Conservation (phyloP, 2,113 vertebrate genomes). For the Suricata suricatta region DNA sequence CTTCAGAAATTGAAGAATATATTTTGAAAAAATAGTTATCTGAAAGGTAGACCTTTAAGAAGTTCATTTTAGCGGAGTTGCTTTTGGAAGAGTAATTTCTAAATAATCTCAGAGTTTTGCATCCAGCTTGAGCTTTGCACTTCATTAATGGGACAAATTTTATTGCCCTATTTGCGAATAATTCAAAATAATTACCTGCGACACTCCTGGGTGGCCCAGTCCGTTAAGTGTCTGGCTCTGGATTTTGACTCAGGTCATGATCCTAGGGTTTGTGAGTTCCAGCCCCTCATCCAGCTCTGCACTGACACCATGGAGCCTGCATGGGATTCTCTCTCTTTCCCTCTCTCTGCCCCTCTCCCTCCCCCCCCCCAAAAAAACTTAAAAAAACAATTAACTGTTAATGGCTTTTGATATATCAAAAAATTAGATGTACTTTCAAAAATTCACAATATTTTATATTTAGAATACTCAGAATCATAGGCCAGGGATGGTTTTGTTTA, state of each 20-base stretch:
- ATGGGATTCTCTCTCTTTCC: too few relatives aligned
- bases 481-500: neutral
- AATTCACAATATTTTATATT: neutral
- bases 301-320: too few relatives aligned
- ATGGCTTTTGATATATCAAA: neutral
- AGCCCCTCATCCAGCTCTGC: too few relatives aligned
- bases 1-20: neutral
- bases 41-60: neutral
- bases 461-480: neutral
- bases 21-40: neutral
- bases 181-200: neutral
- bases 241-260: too few relatives aligned
- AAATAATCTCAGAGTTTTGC: neutral
- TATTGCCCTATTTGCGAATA: neutral
- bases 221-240: too few relatives aligned
- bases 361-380: too few relatives aligned
- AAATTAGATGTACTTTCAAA: neutral
- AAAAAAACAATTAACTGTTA: neutral
- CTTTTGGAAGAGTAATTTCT: neutral
- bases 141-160: neutral
- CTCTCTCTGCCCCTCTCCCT: too few relatives aligned
- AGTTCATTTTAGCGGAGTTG: neutral
- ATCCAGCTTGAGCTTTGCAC: neutral
- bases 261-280: fast-evolving
- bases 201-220: too few relatives aligned